phyloP scores from a whole-genome alignment of 2,888 invertebrate species.

The Andrena trimmerana region DNA sequence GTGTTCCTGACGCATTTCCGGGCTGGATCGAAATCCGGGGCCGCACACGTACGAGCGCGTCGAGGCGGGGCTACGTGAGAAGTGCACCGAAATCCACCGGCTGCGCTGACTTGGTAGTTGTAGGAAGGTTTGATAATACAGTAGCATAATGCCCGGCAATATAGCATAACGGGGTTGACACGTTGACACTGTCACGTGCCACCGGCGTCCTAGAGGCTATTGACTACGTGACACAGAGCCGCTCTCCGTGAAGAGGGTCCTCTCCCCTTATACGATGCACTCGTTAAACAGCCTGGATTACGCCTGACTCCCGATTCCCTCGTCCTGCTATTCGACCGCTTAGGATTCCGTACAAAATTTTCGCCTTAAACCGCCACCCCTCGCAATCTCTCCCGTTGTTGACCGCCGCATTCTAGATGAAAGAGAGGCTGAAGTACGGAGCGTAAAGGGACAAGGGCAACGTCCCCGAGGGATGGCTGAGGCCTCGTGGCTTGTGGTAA shows the following conservation, averaged over 20 bases:
- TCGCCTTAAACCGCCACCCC: constrained; percentile 28
- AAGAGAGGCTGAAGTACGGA: not conserved
- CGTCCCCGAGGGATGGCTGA: not conserved
- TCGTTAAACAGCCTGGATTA: constrained; percentile 64
- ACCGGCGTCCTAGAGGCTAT: constrained; percentile 71
- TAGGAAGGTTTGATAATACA: constrained; percentile 71
- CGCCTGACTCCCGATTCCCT: constrained; percentile 24
- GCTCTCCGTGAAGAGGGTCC: constrained; percentile 56
- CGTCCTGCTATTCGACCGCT: not conserved
- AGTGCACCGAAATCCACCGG: constrained; percentile 57
- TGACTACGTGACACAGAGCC: constrained; percentile 69
- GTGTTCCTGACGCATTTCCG: constrained; percentile 67
- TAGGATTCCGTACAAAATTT: constrained; percentile 42
- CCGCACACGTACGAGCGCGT: constrained; percentile 13
- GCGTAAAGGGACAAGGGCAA: not conserved
- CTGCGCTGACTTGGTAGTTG: constrained; percentile 49
- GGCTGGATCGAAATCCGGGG: constrained; percentile 51
- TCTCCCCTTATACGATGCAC: constrained; percentile 52
- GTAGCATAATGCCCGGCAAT: constrained; percentile 73
- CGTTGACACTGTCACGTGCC: constrained; percentile 75
- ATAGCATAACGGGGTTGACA: constrained; percentile 76
- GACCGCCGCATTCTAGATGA: constrained; percentile 2
- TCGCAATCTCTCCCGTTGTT: constrained; percentile 44
- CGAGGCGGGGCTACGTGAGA: constrained; percentile 31
- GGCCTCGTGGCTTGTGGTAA: not conserved